Evolutionary conservation across 1,140 invertebrate genomes (phyloP).

Genomic region (Arctopsyche grandis): DNA sequence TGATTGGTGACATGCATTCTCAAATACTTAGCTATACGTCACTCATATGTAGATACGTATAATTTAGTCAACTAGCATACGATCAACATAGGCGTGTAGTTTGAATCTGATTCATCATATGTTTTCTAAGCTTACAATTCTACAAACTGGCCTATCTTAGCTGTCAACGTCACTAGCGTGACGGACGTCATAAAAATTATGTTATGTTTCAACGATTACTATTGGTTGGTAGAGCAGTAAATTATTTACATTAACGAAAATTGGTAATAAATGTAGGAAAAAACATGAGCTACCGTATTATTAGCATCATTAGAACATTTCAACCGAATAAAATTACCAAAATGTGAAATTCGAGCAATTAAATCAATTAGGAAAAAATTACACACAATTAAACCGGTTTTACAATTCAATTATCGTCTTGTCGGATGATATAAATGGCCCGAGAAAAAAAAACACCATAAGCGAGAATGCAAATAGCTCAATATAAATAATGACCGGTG

Average conservation of each 20-base stretch:
- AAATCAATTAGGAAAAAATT: constrained; percentile 13
- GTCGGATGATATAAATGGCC: constrained; percentile 15
- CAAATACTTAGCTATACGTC: too few species aligned
- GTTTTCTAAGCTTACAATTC: too few species aligned
- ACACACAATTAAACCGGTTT: constrained; percentile 19
- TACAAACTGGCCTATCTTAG: too few species aligned
- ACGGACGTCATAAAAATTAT: too few species aligned
- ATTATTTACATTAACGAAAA: constrained; percentile 8
- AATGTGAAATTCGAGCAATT: constrained; percentile 9
- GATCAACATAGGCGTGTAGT: too few species aligned
- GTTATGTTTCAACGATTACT: too few species aligned
- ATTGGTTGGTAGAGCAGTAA: too few species aligned
- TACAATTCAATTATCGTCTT: constrained; percentile 13
- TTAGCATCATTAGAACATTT: neutral
- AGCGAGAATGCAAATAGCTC: constrained; percentile 6
- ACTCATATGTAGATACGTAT: too few species aligned
- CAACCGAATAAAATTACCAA: neutral
- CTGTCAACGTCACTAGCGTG: too few species aligned
- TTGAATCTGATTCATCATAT: too few species aligned
- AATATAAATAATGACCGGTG: neutral
- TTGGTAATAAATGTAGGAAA: neutral
- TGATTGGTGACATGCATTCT: too few species aligned
- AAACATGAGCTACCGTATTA: neutral
- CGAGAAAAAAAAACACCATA: neutral
- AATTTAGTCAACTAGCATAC: too few species aligned